Evolutionary conservation across 1,140 invertebrate species (phyloP).

Genomic region (Teleogryllus occipitalis): DNA sequence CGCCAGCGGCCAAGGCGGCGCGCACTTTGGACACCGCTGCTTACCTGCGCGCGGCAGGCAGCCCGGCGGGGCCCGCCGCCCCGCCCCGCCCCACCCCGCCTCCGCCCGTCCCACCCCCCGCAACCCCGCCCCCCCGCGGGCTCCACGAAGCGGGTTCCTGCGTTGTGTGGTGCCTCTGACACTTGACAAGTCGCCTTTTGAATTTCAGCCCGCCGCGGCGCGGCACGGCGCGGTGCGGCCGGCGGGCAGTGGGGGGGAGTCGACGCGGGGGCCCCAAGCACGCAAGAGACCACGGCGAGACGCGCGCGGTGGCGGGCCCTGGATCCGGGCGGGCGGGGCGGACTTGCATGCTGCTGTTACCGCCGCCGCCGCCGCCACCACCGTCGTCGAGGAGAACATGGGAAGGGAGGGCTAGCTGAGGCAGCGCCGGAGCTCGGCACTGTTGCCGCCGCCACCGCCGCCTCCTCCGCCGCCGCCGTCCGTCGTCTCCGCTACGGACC

Average conservation of each 20-base stretch:
- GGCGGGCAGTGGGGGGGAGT: background rate
- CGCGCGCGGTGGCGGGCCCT: background rate
- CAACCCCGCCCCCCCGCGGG: background rate
- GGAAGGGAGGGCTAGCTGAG: background rate
- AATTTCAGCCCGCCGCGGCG: background rate
- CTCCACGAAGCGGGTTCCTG: background rate
- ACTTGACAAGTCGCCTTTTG: conserved; percentile 3
- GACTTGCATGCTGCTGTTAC: background rate
- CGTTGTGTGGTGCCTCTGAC: conserved; percentile 2
- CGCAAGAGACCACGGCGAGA: background rate
- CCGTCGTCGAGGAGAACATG: background rate
- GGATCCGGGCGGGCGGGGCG: background rate
- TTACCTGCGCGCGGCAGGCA: background rate
- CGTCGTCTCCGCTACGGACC: no score
- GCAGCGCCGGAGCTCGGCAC: background rate
- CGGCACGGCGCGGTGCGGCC: no score
- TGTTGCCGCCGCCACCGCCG: background rate
- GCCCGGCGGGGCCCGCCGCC: no score
- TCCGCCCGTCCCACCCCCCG: no score
- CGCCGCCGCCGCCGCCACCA: no score
- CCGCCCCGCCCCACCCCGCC: no score
- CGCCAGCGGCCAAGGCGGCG: background rate
- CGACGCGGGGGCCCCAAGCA: background rate
- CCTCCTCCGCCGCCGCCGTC: no score
- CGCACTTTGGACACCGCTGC: background rate